phyloP scores from a whole-genome alignment of 2,888 invertebrate genomes.

The Nomada ferruginata region DNA sequence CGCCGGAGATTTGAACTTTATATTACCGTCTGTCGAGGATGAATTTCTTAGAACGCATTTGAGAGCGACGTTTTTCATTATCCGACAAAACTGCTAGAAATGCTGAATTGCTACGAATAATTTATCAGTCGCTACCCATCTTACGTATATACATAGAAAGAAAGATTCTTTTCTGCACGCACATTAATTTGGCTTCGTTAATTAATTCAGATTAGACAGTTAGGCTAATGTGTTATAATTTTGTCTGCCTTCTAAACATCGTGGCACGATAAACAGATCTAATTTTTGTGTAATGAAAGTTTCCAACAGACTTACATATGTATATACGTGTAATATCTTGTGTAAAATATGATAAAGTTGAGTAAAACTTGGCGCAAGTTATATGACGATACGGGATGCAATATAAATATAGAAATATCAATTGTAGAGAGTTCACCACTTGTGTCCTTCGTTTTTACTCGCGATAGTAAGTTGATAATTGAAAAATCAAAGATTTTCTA shows the following conservation, averaged over 20 bases:
- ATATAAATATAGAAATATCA: too few relatives aligned
- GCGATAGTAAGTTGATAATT: too few relatives aligned
- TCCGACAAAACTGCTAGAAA: background rate
- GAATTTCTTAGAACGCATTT: conserved; percentile 4
- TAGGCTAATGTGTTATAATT: background rate
- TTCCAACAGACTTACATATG: background rate
- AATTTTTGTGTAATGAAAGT: background rate
- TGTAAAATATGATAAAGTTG: background rate
- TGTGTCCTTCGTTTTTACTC: too few relatives aligned
- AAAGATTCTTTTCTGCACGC: conserved; percentile 8
- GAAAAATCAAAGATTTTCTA: too few relatives aligned
- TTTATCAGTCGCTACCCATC: background rate
- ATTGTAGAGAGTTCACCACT: too few relatives aligned
- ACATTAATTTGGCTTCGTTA: conserved; percentile 2
- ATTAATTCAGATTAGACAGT: background rate
- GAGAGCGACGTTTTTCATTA: background rate
- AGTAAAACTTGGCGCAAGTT: background rate
- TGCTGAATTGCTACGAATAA: background rate
- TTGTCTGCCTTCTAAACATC: background rate
- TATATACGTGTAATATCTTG: background rate
- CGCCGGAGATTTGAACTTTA: background rate
- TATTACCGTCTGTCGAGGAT: background rate
- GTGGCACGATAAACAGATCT: too few relatives aligned
- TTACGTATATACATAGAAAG: background rate
- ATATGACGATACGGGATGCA: too few relatives aligned